Evolutionary conservation across 2,797 vertebrate species (phyloP).

Genomic region (Octomys mimax): DNA sequence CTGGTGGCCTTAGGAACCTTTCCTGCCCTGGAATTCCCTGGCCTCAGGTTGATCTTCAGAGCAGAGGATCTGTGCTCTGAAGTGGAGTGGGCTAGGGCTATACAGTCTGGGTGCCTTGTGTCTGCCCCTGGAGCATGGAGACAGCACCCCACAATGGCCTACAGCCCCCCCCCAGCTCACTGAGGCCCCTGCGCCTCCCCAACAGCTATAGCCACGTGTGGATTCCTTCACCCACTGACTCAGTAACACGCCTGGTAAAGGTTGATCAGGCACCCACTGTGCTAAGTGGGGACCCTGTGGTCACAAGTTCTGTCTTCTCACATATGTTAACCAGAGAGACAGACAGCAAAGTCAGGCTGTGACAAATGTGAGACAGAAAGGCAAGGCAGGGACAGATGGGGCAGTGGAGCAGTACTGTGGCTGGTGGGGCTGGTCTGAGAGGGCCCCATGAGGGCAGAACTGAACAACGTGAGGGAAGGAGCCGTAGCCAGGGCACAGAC

Average conservation of each 20-base stretch:
- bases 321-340: background rate
- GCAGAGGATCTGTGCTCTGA: background rate
- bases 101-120: background rate
- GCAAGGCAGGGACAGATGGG: background rate
- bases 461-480: background rate
- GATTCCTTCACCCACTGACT: background rate
- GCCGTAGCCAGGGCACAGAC: background rate
- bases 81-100: background rate
- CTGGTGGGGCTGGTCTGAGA: background rate
- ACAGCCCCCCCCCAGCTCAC: background rate
- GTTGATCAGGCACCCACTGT: background rate
- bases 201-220: background rate
- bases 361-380: background rate
- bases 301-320: background rate
- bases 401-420: background rate
- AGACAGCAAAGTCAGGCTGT: background rate
- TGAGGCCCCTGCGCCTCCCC: accelerated
- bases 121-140: accelerated
- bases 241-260: background rate
- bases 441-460: background rate
- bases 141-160: accelerated
- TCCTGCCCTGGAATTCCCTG: background rate
- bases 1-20: background rate
- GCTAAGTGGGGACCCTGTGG: background rate
- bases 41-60: background rate